Evolutionary conservation across 2,113 vertebrate species (phyloP), one percentile per base, ranked within the genome.

Genomic region (human (Homo sapiens)): DNA sequence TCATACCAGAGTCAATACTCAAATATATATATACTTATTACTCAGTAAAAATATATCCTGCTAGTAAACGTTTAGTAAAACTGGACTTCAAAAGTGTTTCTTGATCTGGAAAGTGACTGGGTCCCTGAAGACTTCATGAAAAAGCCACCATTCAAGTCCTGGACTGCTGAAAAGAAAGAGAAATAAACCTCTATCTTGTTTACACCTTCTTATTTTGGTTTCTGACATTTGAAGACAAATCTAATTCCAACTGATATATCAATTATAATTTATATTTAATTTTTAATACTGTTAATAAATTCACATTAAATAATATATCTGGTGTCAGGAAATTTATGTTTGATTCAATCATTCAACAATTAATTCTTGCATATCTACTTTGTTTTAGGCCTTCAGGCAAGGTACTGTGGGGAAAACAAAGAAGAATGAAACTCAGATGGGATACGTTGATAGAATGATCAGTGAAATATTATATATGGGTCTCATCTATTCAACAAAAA

Each of bases 1-100:
- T 50, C 20, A 95, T 32, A 98, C 82, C 93, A 97, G 18, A 20
- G 86, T 86, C 82, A 92, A 12, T 94, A 90, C 70, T 38, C 61
- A 93, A 89, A 79, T 4, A 43, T 93, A 82, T 40, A 23, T 17
- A 35, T 45, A 66, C 4, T 40, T 48, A 81, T 25, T 78, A 18
- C 8, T 64, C 40, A n/a, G 30, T 17, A 22, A 45, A 66, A 78
- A 32, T 59, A 68, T 32, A 89, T 45, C 30, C 38, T 55, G 0
- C 35, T 82, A 76, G 70, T 52, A 90, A 82, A 59, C 61, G 27
- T 43, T 87, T 79, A 82, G 38, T 55, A 93, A 97, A 91, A 61
- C 23, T 61, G 52, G 35, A 55, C 66, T 83, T 94, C 68, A 90
- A 82, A 90, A 89, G 45, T 52, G 1, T 52, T 45, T 59, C 43